Evolutionary conservation across 2,888 invertebrate species (phyloP), one percentile per base, ranked within the genome.

Genomic region (Linnaemya tessellans): DNA sequence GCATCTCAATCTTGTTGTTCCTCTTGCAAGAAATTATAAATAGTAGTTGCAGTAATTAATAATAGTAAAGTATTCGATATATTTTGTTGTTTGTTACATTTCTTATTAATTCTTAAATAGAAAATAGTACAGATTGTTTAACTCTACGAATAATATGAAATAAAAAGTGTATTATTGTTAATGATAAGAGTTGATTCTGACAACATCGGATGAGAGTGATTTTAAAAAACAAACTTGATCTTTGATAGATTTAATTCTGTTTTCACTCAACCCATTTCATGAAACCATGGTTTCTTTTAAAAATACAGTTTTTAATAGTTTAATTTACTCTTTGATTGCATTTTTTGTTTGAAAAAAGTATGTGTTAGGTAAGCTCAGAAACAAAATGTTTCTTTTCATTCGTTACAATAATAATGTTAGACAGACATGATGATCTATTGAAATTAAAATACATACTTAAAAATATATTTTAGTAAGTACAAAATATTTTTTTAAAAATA

Each of bases 231-330:
- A 58, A 43, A 62, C 20, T 15, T 51, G 46, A 67, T 65, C 30
- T 82, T 65, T 58, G 11, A 58, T 70, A 78, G 38, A 65, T 65
- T 67, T 78, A 13, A 58, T 67, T 73, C 41, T 67, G 65, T 67
- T 81, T 81, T 82, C 56, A 82, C 74, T 82, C 81, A 82, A 84
- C 84, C 73, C 70, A 70, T 79, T 46, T 43, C 70, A 58, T 84
- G 84, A 84, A 84, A 84, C 84, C 84, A 79, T 84, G 54, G 81
- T 82, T 84, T 84, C 81, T 70, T 73, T 82, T 70, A 58, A 81
- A 78, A 80, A 73, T 84, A 60, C 22, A 79, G 20, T 71, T 77
- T 77, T 60, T 60, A 60, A 38, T 58, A 67, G n/a, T 64, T 60
- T 70, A 41, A 35, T 75, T 79, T 54, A 46, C 20, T 56, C 25